A percentile compares a stretch with the other conserved stretches of the same genome.
Conservation (phyloP, 2,888 invertebrate species). For the Macaria notata region DNA sequence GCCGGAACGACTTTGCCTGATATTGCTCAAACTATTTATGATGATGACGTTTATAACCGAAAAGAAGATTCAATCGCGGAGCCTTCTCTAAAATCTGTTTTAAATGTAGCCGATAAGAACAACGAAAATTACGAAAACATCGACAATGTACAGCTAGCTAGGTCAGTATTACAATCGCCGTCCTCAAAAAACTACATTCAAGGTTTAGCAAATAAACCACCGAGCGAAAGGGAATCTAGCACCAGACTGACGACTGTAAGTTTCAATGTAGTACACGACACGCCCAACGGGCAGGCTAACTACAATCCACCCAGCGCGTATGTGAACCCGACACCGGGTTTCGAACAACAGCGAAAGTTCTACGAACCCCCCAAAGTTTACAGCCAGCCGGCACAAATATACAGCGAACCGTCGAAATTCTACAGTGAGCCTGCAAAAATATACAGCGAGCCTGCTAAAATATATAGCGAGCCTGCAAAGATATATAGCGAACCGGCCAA, state of each 20-base stretch:
- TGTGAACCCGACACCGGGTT: slow-evolving; percentile 39
- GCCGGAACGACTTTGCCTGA: slow-evolving; percentile 8
- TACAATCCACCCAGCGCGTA: slow-evolving; percentile 46
- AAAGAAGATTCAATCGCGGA: slow-evolving; percentile 57
- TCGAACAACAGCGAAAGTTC: slow-evolving; percentile 43
- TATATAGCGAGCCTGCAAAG: slow-evolving; percentile 78
- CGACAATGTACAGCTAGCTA: slow-evolving; percentile 52
- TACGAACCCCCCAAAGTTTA: slow-evolving; percentile 54
- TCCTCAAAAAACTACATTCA: slow-evolving; percentile 57
- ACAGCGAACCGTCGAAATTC: slow-evolving; percentile 48
- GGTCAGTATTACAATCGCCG: slow-evolving; percentile 49
- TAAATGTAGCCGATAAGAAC: slow-evolving; percentile 40
- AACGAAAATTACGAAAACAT: slow-evolving; percentile 45
- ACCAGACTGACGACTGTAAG: slow-evolving; percentile 66
- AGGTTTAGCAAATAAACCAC: slow-evolving; percentile 45
- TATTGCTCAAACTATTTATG: slow-evolving; percentile 59
- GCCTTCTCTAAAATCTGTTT: slow-evolving; percentile 51
- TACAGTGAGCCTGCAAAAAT: slow-evolving; percentile 61
- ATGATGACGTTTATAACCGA: slow-evolving; percentile 32
- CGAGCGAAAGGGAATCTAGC: slow-evolving; percentile 47
- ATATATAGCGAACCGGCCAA: slow-evolving; percentile 82
- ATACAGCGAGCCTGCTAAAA: slow-evolving; percentile 75
- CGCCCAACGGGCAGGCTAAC: slow-evolving; percentile 42
- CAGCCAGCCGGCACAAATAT: slow-evolving; percentile 9
- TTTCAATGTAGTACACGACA: slow-evolving; percentile 68